A percentile compares a stretch with the other conserved stretches of the same genome.
phyloP scores from a whole-genome alignment of 1,140 invertebrate species.

The Lordiphosa mommai region DNA sequence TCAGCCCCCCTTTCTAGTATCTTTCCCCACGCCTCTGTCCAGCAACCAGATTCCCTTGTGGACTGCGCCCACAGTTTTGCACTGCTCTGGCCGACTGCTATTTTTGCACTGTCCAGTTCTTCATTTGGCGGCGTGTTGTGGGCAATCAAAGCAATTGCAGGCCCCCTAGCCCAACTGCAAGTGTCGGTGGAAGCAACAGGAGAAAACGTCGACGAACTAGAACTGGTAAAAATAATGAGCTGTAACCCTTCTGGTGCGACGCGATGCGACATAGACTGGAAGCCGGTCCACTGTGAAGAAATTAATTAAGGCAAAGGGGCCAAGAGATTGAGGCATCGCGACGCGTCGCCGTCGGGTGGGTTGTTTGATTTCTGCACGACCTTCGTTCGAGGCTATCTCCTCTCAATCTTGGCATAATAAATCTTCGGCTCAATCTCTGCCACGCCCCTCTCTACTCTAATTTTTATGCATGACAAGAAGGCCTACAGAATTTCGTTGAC shows the following conservation, averaged over 20 bases:
- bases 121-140: slow-evolving; percentile 47
- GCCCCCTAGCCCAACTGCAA: slow-evolving; percentile 50
- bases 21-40: slow-evolving; percentile 1
- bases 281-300: slow-evolving; percentile 34
- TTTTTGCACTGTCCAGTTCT: slow-evolving; percentile 22
- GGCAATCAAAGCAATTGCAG: slow-evolving; percentile 73
- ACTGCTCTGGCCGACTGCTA: not conserved
- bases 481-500: slow-evolving; percentile 38
- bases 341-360: slow-evolving; percentile 45
- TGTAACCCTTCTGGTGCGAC: slow-evolving; percentile 59
- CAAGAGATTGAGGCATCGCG: slow-evolving; percentile 32
- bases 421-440: slow-evolving; percentile 58
- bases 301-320: slow-evolving; percentile 69
- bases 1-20: not conserved
- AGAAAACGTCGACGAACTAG: slow-evolving; percentile 9
- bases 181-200: slow-evolving; percentile 34
- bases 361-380: slow-evolving; percentile 68
- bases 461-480: slow-evolving; percentile 68
- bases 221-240: slow-evolving; percentile 62
- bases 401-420: slow-evolving; percentile 48
- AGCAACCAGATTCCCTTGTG: slow-evolving; percentile 3
- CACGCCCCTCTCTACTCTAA: slow-evolving; percentile 58
- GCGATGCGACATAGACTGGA: slow-evolving; percentile 1
- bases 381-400: slow-evolving; percentile 42
- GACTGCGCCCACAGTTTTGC: slow-evolving; percentile 54